Base-by-base conservation (phyloP, 2,888 invertebrate genomes). In the Lasioglossum vierecki region DNA sequence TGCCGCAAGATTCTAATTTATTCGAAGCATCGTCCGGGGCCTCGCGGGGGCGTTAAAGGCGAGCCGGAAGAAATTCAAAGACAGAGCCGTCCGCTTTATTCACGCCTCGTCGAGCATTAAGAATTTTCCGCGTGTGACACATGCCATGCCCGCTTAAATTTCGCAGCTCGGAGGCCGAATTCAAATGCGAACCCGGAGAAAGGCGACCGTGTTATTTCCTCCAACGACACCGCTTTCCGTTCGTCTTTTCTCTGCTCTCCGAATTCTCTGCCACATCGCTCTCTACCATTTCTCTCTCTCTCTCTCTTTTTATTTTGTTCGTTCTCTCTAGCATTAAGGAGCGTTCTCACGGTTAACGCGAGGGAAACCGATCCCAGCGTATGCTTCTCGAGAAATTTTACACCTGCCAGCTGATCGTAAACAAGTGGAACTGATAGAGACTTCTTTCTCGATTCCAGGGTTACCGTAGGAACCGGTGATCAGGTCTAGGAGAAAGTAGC, bases 51-150 rank as follows among this genome's bases (percentile, higher is more conserved):
- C 78, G 78, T 68, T 53, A 68, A 76, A 70, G 70, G 41, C 75
- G 60, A n/a, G 39, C 35, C 57, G 53, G 77, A 76, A 73, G 46
- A 73, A 82, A 85, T 82, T 78, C 30, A 74, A 76, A 84, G 80
- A 85, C 76, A 80, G 53, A 46, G 72, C 35, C 53, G 41, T 41
- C 49, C 60, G 44, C 60, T 68, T 82, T 82, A 57, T 72, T 70
- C 44, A 11, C 63, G 57, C 39, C 57, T 79, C 82, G 82, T 39
- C 73, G 79, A 57, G 73, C 80, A 80, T 80, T 73, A 74, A 80
- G 82, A 80, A 83, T 83, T 76, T 80, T 83, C 81, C 71, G 49
- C 83, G 68, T 73, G 82, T 74, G 82, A 82, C 82, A 82, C 79
- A 82, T 82, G 82, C 79, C 79, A 60, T 39, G 57, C 80, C 68